phyloP scores from a whole-genome alignment of 1,140 invertebrate species.

The Aphelenchoides besseyi region DNA sequence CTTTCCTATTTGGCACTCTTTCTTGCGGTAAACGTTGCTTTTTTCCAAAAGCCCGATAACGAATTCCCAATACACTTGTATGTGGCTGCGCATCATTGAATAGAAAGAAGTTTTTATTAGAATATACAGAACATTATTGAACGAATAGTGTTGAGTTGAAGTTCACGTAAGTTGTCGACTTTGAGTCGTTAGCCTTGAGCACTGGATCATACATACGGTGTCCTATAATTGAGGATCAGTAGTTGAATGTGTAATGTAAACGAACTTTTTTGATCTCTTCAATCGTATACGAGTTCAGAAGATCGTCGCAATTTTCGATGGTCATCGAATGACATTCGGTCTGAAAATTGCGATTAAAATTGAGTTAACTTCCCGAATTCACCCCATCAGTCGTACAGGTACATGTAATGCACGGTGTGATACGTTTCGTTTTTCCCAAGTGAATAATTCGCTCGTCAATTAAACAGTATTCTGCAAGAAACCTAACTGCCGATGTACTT shows the following conservation, averaged over 20 bases:
- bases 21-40: too few species aligned
- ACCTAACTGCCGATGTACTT: neutral
- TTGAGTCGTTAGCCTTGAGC: constrained; percentile 34
- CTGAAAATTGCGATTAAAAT: constrained; percentile 38
- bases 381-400: constrained; percentile 70
- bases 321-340: constrained; percentile 60
- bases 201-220: constrained; percentile 60
- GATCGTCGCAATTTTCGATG: constrained; percentile 51
- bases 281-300: constrained; percentile 47
- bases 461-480: constrained; percentile 58
- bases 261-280: constrained; percentile 50
- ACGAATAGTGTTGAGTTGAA: constrained; percentile 1
- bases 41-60: too few species aligned
- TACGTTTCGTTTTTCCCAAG: constrained; percentile 66
- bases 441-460: constrained; percentile 64
- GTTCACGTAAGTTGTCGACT: too few species aligned
- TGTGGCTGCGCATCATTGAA: too few species aligned
- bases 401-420: constrained; percentile 69
- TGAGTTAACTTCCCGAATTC: constrained; percentile 19
- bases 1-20: too few species aligned
- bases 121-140: too few species aligned
- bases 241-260: neutral
- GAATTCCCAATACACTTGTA: too few species aligned
- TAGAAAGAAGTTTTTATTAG: too few species aligned
- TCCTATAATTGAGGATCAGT: constrained; percentile 40